phyloP scores from a whole-genome alignment of 2,113 vertebrate species.

The Nanorana parkeri region DNA sequence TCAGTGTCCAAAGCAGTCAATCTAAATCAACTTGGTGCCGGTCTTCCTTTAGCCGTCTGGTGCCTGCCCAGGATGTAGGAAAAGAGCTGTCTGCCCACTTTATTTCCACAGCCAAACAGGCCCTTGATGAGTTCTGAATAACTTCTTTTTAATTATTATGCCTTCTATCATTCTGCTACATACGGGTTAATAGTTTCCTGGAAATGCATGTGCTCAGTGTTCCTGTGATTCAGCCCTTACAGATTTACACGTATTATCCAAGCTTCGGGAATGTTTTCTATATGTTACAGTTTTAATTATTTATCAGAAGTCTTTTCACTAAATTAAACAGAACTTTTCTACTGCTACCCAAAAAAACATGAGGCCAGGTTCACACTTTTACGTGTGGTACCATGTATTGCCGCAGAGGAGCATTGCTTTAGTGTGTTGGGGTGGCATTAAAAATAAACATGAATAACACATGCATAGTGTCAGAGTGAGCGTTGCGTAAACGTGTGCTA shows the following conservation, averaged over 20 bases:
- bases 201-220: conserved; percentile 3
- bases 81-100: conserved; percentile 70
- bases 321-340: background rate
- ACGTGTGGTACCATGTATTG: too few species aligned
- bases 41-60: conserved; percentile 71
- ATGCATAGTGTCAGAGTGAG: too few species aligned
- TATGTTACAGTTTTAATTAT: conserved; percentile 13
- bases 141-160: background rate
- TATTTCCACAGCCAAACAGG: conserved; percentile 63
- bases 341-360: too few species aligned
- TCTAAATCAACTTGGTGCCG: conserved; percentile 73
- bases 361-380: too few species aligned
- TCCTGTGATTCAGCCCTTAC: conserved; percentile 4
- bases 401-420: too few species aligned
- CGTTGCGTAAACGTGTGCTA: too few species aligned
- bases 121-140: conserved; percentile 57
- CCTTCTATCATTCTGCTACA: background rate
- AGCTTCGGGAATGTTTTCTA: conserved; percentile 5
- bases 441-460: too few species aligned
- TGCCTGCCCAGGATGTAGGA: conserved; percentile 70
- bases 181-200: conserved; percentile 2
- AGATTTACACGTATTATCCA: background rate
- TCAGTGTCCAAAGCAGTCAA: conserved; percentile 64
- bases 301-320: background rate
- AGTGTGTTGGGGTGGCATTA: too few species aligned